phyloP scores from a whole-genome alignment of 2,797 vertebrate species.

The Trematomus bernacchii region DNA sequence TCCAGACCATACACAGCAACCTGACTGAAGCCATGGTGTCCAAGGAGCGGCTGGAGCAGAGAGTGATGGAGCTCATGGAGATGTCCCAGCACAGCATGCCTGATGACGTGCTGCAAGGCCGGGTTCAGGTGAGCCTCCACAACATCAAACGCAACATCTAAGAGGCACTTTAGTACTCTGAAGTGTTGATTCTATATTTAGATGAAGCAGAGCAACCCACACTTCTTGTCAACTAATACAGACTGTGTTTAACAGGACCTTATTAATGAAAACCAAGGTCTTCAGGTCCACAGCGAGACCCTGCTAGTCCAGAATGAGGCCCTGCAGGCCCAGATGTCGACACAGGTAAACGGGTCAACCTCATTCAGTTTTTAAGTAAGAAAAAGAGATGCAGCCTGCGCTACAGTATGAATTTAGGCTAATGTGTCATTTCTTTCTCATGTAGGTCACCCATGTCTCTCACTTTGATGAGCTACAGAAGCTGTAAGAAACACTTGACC shows the following conservation, averaged over 20 bases:
- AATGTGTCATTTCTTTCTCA: slow-evolving; percentile 51
- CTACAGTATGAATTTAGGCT: slow-evolving; percentile 2
- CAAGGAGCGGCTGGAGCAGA: slow-evolving; percentile 95
- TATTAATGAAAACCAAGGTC: slow-evolving; percentile 92
- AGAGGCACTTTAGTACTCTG: not conserved
- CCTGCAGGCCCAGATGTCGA: slow-evolving; percentile 92
- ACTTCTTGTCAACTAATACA: not conserved
- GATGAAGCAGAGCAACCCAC: not conserved
- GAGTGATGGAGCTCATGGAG: slow-evolving; percentile 92
- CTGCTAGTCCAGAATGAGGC: slow-evolving; percentile 90
- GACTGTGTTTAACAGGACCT: slow-evolving; percentile 88
- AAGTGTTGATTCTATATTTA: not conserved
- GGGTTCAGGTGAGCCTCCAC: slow-evolving; percentile 84
- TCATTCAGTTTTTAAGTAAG: slow-evolving; percentile 13
- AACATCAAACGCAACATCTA: not conserved
- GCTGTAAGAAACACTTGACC: slow-evolving; percentile 85
- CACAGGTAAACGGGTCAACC: slow-evolving; percentile 87
- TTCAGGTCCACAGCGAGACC: slow-evolving; percentile 91
- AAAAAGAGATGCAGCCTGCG: not conserved
- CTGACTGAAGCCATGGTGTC: slow-evolving; percentile 93
- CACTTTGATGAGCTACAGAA: slow-evolving; percentile 97
- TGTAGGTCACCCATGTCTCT: slow-evolving; percentile 90
- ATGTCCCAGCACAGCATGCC: slow-evolving; percentile 91
- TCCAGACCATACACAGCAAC: slow-evolving; percentile 94
- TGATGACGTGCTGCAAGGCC: slow-evolving; percentile 90